phyloP scores from a whole-genome alignment of 2,113 vertebrate species.

The Falcunculus frontatus region DNA sequence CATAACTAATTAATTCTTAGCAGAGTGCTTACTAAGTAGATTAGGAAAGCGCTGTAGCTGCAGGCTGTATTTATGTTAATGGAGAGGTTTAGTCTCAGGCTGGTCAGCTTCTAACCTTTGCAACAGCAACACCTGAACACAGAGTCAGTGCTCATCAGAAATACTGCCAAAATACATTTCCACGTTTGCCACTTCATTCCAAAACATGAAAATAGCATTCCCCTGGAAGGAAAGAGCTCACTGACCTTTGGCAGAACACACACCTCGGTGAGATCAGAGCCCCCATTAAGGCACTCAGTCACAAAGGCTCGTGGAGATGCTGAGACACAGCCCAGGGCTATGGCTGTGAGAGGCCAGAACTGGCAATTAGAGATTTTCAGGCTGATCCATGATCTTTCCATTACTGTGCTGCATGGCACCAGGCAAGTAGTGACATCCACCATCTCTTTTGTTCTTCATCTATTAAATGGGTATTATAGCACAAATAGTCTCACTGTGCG shows the following conservation, averaged over 20 bases:
- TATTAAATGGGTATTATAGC: background rate
- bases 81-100: slow-evolving; percentile 13
- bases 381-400: background rate
- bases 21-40: background rate
- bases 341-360: background rate
- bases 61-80: slow-evolving; percentile 29
- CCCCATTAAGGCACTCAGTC: fast-evolving
- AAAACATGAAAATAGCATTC: background rate
- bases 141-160: background rate
- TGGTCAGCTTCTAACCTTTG: slow-evolving; percentile 1
- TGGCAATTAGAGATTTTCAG: background rate
- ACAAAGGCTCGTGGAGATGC: background rate
- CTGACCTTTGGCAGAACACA: background rate
- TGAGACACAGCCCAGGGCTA: background rate
- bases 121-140: background rate
- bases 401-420: background rate
- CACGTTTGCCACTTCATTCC: background rate
- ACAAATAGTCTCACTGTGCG: background rate
- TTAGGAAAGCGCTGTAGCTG: background rate
- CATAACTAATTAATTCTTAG: slow-evolving; percentile 36
- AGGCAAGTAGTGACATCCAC: background rate
- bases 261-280: background rate
- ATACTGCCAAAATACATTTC: background rate
- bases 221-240: background rate
- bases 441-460: background rate